Conservation (phyloP, 2,113 vertebrate genomes). For the Sphaerodactylus townsendi region DNA sequence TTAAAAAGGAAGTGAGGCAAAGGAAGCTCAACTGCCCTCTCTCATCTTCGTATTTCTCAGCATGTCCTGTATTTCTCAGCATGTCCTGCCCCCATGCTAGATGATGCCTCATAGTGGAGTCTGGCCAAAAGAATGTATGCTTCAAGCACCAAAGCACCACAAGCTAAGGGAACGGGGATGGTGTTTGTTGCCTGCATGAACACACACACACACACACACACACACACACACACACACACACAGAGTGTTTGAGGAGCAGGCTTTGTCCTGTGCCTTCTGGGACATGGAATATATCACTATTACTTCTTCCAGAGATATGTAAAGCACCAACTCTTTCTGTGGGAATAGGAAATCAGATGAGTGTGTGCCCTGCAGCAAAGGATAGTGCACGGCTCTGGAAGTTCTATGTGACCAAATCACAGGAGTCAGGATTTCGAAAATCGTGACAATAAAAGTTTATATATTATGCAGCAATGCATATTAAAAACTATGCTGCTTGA, state of each 20-base stretch:
- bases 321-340: neutral
- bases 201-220: too few relatives aligned
- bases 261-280: neutral
- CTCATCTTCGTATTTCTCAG: too few relatives aligned
- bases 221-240: too few relatives aligned
- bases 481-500: neutral
- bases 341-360: neutral
- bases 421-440: neutral
- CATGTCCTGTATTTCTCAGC: too few relatives aligned
- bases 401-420: neutral
- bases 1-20: too few relatives aligned
- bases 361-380: neutral
- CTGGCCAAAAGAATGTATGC: too few relatives aligned
- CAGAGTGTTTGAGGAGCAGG: neutral
- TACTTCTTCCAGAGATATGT: neutral
- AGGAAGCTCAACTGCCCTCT: too few relatives aligned
- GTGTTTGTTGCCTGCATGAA: too few relatives aligned
- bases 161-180: too few relatives aligned
- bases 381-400: neutral
- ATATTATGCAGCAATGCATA: neutral
- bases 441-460: neutral
- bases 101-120: too few relatives aligned
- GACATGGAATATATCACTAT: neutral
- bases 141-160: too few relatives aligned
- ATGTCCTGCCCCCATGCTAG: too few relatives aligned